Percentiles rank a stretch among this genome's conserved stretches.
Evolutionary conservation across 53 echinoderm and acorn worm species (phyloP).

Genomic region (Temnopleurus reevesii): DNA sequence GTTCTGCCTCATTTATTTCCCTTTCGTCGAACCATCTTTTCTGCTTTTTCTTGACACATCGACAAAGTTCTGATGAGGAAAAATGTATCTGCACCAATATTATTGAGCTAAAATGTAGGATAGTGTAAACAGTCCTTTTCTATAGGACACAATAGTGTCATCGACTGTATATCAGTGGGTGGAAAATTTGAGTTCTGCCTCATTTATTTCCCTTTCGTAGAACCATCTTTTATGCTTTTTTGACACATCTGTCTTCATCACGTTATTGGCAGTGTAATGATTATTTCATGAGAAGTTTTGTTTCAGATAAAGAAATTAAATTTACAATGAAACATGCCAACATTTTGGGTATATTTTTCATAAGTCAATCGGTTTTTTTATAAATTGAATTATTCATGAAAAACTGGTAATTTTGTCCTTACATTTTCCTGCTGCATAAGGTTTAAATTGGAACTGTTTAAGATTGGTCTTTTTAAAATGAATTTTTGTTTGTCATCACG

Average conservation of each 20-base stretch:
- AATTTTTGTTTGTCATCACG: too few relatives aligned
- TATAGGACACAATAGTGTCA: slow-evolving; percentile 23
- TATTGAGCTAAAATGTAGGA: too few relatives aligned
- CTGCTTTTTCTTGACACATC: background rate
- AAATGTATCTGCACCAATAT: too few relatives aligned
- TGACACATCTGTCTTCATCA: slow-evolving; percentile 34
- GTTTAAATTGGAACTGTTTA: too few relatives aligned
- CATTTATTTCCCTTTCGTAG: slow-evolving; percentile 41
- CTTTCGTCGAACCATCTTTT: slow-evolving; percentile 4
- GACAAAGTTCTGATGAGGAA: background rate
- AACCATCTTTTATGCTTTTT: background rate
- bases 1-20: slow-evolving; percentile 46
- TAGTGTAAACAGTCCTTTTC: too few relatives aligned
- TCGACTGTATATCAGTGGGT: slow-evolving; percentile 35
- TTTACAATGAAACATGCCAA: background rate
- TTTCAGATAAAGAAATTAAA: background rate
- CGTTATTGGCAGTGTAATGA: background rate
- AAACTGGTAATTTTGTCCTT: too few relatives aligned
- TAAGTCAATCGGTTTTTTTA: too few relatives aligned
- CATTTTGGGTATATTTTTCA: too few relatives aligned
- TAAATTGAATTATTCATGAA: too few relatives aligned
- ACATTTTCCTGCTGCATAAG: too few relatives aligned
- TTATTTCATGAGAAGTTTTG: background rate
- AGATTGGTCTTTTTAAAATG: too few relatives aligned
- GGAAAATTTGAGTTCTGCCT: background rate